Base-by-base conservation (phyloP, 2,888 invertebrate genomes). In the Graphium colonna region DNA sequence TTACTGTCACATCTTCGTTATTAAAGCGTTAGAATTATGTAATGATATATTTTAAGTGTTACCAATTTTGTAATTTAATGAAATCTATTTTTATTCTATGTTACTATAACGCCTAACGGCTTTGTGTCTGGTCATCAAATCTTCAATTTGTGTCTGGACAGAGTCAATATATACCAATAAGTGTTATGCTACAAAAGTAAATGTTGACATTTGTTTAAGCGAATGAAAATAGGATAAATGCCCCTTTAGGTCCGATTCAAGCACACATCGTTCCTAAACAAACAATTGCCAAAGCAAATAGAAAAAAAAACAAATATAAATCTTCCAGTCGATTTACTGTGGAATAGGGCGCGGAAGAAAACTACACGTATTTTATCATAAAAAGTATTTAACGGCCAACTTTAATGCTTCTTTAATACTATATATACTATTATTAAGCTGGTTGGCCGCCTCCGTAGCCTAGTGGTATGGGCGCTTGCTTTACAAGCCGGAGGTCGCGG, bases 221-320 rank as follows among this genome's bases (percentile, higher is more conserved):
- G 18, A 50, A 42, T 42, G 42, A 42, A 50, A 42, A 50, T 42
- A 42, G 33, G 33, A 33, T 10, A 50, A 42, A 36, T 50, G 33
- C 13, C 10, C 21, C n/a, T 33, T 50, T 33, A 42, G 10, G 21
- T 36, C 15, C 17, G 33, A 33, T 49, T 41, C 15, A 12, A 38
- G 36, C 15, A 50, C 42, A 38, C 50, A 36, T 21, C 42, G 36
- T 10, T 50, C 43, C 38, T 43, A 50, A 50, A 43, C 28, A 50
- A 50, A 50, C 50, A 38, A 13, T 21, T 18, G n/a, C 1, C 21
- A 8, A 9, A 12, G 21, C 36, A 46, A 46, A 46, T 36, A 46
- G 21, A 36, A 31, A 10, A 31, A 31, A 36, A 3, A 12, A 36
- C 9, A 36, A 12, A n/a, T 4, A 13, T 36, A 13, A 12, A 36